phyloP scores from a whole-genome alignment of 2,888 invertebrate genomes.

The Orthosia cruda region DNA sequence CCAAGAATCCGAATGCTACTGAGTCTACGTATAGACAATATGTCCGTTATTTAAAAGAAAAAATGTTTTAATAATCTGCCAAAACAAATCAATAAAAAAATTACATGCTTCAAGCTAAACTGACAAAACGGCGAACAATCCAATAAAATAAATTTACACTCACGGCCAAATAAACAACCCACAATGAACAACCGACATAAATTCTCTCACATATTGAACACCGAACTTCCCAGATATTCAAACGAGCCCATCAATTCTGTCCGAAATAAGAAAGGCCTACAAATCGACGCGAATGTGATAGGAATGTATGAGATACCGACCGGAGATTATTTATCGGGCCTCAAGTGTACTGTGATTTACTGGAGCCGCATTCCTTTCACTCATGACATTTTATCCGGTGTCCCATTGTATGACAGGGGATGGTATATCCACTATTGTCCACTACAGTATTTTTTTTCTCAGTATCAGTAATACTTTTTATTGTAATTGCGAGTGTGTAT shows the following conservation, averaged over 20 bases:
- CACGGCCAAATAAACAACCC: slow-evolving; percentile 19
- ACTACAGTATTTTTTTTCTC: slow-evolving; percentile 20
- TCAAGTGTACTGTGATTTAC: slow-evolving; percentile 66
- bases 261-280: slow-evolving; percentile 62
- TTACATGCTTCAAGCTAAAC: not conserved
- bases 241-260: slow-evolving; percentile 62
- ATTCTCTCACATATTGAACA: slow-evolving; percentile 55
- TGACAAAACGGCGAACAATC: not conserved
- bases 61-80: not conserved
- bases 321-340: slow-evolving; percentile 59
- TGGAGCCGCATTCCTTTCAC: slow-evolving; percentile 40
- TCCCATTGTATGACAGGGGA: slow-evolving; percentile 19
- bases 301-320: slow-evolving; percentile 53
- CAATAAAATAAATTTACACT: slow-evolving; percentile 18
- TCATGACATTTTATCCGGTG: slow-evolving; percentile 47
- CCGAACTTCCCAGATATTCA: slow-evolving; percentile 59
- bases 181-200: slow-evolving; percentile 35
- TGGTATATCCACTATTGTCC: slow-evolving; percentile 4
- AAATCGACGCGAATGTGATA: slow-evolving; percentile 55
- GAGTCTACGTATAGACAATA: not conserved
- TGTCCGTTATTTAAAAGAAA: not conserved
- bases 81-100: not conserved
- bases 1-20: no score
- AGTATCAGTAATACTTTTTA: slow-evolving; percentile 13
- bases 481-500: not conserved